Conservation (phyloP, 2,113 vertebrate genomes). For the Callospermophilus lateralis region DNA sequence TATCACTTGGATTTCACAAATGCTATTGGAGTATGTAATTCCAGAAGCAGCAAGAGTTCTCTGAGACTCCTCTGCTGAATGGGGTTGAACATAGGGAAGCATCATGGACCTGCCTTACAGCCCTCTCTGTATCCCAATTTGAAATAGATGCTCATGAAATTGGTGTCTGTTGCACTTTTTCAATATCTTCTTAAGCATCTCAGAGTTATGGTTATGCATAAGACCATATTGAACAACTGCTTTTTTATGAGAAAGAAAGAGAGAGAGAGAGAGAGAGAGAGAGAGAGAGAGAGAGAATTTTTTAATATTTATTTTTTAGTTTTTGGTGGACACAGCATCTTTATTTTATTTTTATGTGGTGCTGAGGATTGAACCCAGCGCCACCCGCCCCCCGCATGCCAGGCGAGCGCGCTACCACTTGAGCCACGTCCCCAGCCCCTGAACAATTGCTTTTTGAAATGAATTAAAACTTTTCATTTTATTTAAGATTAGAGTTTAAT, state of each 20-base stretch:
- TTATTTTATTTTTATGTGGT: too few species aligned
- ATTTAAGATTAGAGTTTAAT: neutral
- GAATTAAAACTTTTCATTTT: neutral
- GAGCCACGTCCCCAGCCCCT: too few species aligned
- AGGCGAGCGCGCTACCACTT: too few species aligned
- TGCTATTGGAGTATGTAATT: too few species aligned
- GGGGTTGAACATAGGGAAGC: neutral
- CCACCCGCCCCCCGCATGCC: fast-evolving
- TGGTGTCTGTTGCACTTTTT: neutral
- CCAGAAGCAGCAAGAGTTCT: neutral
- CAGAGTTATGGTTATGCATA: neutral
- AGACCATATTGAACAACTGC: neutral
- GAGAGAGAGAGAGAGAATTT: too few species aligned
- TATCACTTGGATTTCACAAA: neutral
- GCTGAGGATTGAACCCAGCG: too few species aligned
- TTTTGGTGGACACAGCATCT: too few species aligned
- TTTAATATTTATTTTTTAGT: too few species aligned
- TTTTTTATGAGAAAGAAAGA: neutral
- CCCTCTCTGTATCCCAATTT: neutral
- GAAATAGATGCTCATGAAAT: neutral
- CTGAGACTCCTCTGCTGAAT: neutral
- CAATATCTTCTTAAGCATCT: neutral
- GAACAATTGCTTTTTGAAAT: neutral
- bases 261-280: too few species aligned
- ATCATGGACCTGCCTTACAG: neutral